Evolutionary conservation across 1,140 invertebrate species (phyloP), one percentile per base, ranked within the genome.

Genomic region (Zaprionus vittiger): DNA sequence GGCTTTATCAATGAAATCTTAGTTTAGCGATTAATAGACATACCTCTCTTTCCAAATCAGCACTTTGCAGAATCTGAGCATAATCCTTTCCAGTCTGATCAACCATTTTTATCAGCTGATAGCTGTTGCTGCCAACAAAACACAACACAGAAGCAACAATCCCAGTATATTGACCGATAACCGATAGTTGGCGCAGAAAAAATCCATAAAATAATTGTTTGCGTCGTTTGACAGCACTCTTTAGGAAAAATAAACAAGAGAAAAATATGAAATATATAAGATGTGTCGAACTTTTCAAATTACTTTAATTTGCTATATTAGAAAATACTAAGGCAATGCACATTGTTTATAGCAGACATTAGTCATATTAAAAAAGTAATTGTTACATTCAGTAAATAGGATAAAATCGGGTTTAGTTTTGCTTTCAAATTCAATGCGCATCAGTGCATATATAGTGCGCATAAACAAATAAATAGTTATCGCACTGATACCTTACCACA

Each of bases 21-120:
- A 34, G n/a, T 15, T 6, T 5, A 17, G 5, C 14, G 20, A 12
- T 54, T 12, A 12, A 20, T 4, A 12, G 26, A 22, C 44, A 15
- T 52, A 82, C 83, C 72, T 92, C 91, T 38, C 60, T 80, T 1
- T 84, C 85, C 57, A 91, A 64, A 64, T 92, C 82, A 11, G 79
- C 83, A 15, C 77, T 91, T 57, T 85, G 73, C 37, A 92, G 54
- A 31, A 91, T 83, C 55, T 82, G 81, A 14, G 91, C 74, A 79
- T 91, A 92, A 20, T 92, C 84, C 67, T 74, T 65, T 14, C 55
- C 75, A 49, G 71, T 37, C 66, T 87, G 70, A 55, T 64, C 65
- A 12, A 65, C 26, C 70, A 65, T 80, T 75, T 65, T 55, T 22
- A 47, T 31, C 31, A 34, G 61, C 61, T 67, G 63, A 38, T n/a